These are phyloP conservation scores for Micromesistius poutassou DNA, from an alignment of 2,797 vertebrate genomes.

Conservation along the genomic window DNA sequence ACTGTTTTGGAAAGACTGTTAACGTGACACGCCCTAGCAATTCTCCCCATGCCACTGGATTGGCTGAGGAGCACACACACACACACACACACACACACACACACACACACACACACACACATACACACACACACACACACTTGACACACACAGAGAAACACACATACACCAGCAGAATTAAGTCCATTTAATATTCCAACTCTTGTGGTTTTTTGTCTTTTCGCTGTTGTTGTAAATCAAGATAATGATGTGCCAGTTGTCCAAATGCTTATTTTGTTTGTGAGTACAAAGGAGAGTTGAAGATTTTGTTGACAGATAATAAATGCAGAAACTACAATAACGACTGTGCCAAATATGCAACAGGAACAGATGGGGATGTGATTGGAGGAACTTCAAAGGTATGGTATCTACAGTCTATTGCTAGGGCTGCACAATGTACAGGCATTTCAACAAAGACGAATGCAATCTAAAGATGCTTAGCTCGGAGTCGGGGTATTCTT, in stretches of 20 bases:
- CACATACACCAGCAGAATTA: conserved; percentile 65
- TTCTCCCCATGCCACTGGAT: conserved; percentile 34
- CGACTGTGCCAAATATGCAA: conserved; percentile 71
- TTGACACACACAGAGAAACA: too few species aligned
- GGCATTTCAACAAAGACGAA: conserved; percentile 64
- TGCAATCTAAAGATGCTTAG: conserved; percentile 61
- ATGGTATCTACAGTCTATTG: conserved; percentile 48
- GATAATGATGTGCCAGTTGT: conserved; percentile 62
- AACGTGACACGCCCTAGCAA: conserved; percentile 48
- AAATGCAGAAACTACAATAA: conserved; percentile 40
- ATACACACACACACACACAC: too few species aligned
- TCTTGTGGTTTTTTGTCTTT: conserved; percentile 55
- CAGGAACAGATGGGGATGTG: conserved; percentile 71
- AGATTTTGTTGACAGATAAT: conserved; percentile 53
- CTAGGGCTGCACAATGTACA: conserved; percentile 66
- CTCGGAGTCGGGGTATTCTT: conserved; percentile 69
- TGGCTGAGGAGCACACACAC: conserved; percentile 24
- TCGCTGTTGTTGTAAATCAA: conserved; percentile 51
- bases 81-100: conserved; percentile 40
- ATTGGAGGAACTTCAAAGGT: conserved; percentile 62
- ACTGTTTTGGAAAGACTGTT: conserved; percentile 62
- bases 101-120: conserved; percentile 9
- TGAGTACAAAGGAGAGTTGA: conserved; percentile 57
- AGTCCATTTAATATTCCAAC: conserved; percentile 55
- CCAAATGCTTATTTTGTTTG: conserved; percentile 60